Evolutionary conservation across 1,140 invertebrate genomes (phyloP).

Genomic region (Temnothorax curvispinosus): DNA sequence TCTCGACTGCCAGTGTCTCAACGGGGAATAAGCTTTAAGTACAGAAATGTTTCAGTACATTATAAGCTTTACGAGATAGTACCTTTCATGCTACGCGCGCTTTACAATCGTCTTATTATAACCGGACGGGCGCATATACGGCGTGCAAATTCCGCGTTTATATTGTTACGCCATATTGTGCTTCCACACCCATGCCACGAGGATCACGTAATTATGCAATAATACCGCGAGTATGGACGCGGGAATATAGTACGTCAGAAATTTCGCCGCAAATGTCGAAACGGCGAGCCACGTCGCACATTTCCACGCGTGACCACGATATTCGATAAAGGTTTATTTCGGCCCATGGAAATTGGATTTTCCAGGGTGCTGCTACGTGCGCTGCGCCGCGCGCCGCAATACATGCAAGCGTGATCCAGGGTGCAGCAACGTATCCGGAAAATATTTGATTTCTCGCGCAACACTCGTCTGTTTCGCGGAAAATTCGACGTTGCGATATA

Average conservation of each 20-base stretch:
- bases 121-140: too few species aligned
- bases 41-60: background rate
- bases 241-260: slow-evolving; percentile 25
- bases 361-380: slow-evolving; percentile 35
- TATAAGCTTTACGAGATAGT: background rate
- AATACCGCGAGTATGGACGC: background rate
- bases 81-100: background rate
- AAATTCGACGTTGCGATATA: slow-evolving; percentile 21
- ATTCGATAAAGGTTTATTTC: slow-evolving; percentile 56
- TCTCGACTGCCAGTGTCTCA: background rate
- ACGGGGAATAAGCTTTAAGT: background rate
- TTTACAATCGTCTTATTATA: slow-evolving; percentile 29
- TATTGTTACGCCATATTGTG: background rate
- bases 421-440: slow-evolving; percentile 26
- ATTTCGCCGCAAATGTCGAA: slow-evolving; percentile 49
- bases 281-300: slow-evolving; percentile 26
- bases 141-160: slow-evolving; percentile 2
- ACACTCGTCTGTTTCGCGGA: slow-evolving; percentile 29
- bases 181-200: background rate
- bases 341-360: slow-evolving; percentile 59
- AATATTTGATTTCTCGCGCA: slow-evolving; percentile 61
- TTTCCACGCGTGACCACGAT: slow-evolving; percentile 50
- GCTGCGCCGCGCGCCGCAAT: slow-evolving; percentile 9
- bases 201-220: slow-evolving; percentile 22
- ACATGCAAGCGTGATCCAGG: slow-evolving; percentile 35